A percentile compares a stretch with the other conserved stretches of the same genome.
Conservation (phyloP, 2,888 invertebrate species). For the Drosophila paramelanica region DNA sequence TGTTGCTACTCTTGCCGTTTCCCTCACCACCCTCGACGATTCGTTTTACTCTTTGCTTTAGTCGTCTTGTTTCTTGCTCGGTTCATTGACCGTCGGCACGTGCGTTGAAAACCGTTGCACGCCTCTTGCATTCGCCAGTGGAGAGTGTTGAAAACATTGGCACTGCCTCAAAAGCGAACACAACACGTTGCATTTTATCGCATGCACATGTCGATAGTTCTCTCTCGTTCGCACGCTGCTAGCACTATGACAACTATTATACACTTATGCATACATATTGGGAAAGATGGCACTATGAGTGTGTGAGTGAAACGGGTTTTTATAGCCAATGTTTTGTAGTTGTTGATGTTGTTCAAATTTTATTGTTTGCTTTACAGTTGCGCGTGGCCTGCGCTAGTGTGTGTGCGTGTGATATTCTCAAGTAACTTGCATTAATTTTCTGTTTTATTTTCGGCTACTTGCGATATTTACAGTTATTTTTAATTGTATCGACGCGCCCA, state of each 20-base stretch:
- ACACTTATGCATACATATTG: neutral
- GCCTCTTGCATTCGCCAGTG: constrained; percentile 63
- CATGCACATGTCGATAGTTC: constrained; percentile 68
- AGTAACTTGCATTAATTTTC: constrained; percentile 48
- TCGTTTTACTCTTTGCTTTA: constrained; percentile 1
- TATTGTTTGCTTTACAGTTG: constrained; percentile 61
- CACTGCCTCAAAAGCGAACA: constrained; percentile 68
- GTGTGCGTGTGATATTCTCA: constrained; percentile 27
- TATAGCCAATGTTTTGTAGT: constrained; percentile 33
- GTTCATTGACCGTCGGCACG: constrained; percentile 82
- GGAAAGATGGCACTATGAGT: constrained; percentile 6
- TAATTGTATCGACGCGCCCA: constrained; percentile 44
- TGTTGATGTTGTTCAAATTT: constrained; percentile 41
- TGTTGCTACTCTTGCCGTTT: no score
- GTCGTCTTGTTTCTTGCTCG: constrained; percentile 35
- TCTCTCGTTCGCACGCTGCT: constrained; percentile 30
- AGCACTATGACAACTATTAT: constrained; percentile 54
- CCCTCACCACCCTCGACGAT: no score
- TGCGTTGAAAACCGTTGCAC: constrained; percentile 76
- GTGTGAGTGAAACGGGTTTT: constrained; percentile 53
- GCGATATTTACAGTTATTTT: constrained; percentile 48
- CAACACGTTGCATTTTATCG: constrained; percentile 78
- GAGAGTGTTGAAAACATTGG: constrained; percentile 70
- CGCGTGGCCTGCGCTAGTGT: constrained; percentile 66
- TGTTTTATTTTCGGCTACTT: constrained; percentile 50